These are phyloP conservation scores for Drosophila santomea DNA, from an alignment of 1,140 invertebrate genomes.

Conservation along the genomic window DNA sequence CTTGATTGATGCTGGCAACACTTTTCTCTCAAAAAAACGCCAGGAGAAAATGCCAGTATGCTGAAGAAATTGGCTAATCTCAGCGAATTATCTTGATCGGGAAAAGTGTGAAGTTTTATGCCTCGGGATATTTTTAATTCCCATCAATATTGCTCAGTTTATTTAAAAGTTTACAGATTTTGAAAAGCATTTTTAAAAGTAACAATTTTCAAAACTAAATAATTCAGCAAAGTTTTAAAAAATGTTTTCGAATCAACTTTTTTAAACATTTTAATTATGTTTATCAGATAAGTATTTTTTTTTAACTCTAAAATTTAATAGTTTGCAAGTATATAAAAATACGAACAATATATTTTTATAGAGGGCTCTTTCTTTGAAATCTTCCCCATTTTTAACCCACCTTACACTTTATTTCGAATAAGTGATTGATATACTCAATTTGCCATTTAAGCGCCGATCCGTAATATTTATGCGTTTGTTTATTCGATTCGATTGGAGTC, in stretches of 20 bases:
- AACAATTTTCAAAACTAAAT: too few species aligned
- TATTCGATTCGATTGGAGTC: conserved; percentile 36
- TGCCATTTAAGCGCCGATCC: conserved; percentile 5
- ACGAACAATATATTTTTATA: too few species aligned
- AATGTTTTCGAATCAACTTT: too few species aligned
- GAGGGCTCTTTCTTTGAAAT: too few species aligned
- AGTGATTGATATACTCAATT: conserved; percentile 9
- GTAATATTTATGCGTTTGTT: conserved; percentile 29
- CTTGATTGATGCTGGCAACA: conserved; percentile 67
- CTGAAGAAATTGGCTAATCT: conserved; percentile 14
- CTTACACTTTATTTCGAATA: background rate
- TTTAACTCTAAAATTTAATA: too few species aligned
- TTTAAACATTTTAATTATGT: too few species aligned
- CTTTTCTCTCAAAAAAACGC: conserved; percentile 7
- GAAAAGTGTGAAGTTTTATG: conserved; percentile 26
- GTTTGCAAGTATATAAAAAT: too few species aligned
- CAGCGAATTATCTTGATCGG: conserved; percentile 21
- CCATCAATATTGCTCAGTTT: background rate
- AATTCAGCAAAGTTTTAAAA: too few species aligned
- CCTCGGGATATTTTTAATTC: background rate
- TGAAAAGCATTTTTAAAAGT: background rate
- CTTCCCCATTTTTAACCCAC: too few species aligned
- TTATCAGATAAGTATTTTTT: too few species aligned
- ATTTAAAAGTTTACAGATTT: background rate
- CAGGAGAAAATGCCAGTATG: conserved; percentile 15